These are phyloP conservation scores for Sebastes glaucus DNA, from an alignment of 2,797 vertebrate genomes.

Conservation along the genomic window DNA sequence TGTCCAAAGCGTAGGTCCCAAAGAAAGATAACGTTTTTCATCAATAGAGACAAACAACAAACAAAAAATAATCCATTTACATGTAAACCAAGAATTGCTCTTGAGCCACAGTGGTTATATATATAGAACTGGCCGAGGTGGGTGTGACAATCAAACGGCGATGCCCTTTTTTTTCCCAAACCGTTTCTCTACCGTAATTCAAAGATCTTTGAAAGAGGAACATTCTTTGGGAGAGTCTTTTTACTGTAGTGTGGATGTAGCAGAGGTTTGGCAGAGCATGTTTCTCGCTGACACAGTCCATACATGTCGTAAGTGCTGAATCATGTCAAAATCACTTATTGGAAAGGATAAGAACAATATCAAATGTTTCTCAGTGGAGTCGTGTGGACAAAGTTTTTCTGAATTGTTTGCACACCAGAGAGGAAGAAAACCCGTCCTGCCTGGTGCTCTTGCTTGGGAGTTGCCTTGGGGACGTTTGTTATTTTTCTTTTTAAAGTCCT, in stretches of 20 bases:
- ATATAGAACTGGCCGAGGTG: conserved; percentile 82
- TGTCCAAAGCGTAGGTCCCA: conserved; percentile 83
- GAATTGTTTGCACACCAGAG: conserved; percentile 62
- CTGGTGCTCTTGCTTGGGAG: conserved; percentile 41
- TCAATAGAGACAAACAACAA: conserved; percentile 84
- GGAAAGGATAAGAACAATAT: conserved; percentile 81
- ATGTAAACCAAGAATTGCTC: conserved; percentile 83
- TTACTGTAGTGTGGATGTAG: conserved; percentile 59
- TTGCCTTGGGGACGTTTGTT: conserved; percentile 39
- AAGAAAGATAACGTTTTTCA: conserved; percentile 76
- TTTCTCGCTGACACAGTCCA: conserved; percentile 86
- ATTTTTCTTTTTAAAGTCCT: conserved; percentile 54
- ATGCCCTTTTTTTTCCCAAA: conserved; percentile 61
- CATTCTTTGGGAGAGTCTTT: conserved; percentile 79
- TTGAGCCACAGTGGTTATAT: conserved; percentile 86
- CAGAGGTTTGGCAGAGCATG: conserved; percentile 75
- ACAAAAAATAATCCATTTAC: conserved; percentile 82
- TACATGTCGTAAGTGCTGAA: conserved; percentile 85
- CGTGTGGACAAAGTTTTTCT: conserved; percentile 69
- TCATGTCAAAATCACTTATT: conserved; percentile 84
- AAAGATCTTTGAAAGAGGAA: conserved; percentile 70
- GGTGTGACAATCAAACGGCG: conserved; percentile 78
- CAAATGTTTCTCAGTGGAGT: conserved; percentile 73
- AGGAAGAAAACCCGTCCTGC: conserved; percentile 52
- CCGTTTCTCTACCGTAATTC: conserved; percentile 34